phyloP scores from a whole-genome alignment of 2,113 vertebrate genomes.

The Poeciliopsis prolifica region DNA sequence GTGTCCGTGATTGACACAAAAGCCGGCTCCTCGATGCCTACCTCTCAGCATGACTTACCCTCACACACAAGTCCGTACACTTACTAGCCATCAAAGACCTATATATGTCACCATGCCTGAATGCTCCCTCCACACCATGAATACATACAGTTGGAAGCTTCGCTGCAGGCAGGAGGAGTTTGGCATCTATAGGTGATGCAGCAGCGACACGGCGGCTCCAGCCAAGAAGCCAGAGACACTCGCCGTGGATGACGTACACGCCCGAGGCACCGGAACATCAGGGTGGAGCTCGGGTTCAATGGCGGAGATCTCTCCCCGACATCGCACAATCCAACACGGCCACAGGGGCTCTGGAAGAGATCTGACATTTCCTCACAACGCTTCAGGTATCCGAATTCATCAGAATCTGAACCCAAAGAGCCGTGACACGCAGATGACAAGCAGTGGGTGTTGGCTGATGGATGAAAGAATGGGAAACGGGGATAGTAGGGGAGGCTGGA shows the following conservation, averaged over 20 bases:
- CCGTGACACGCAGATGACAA: slow-evolving; percentile 64
- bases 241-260: slow-evolving; percentile 41
- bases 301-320: slow-evolving; percentile 41
- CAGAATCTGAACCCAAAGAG: slow-evolving; percentile 27
- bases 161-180: slow-evolving; percentile 33
- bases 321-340: slow-evolving; percentile 13
- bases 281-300: slow-evolving; percentile 33
- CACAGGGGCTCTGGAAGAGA: slow-evolving; percentile 28
- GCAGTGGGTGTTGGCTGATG: slow-evolving; percentile 62
- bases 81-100: slow-evolving; percentile 58
- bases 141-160: slow-evolving; percentile 42
- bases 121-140: slow-evolving; percentile 40
- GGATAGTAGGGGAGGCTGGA: slow-evolving; percentile 48
- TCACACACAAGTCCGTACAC: slow-evolving; percentile 21
- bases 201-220: slow-evolving; percentile 35
- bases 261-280: slow-evolving; percentile 45
- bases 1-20: slow-evolving; percentile 66
- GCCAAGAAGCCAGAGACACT: slow-evolving; percentile 34
- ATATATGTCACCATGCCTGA: slow-evolving; percentile 65
- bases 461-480: slow-evolving; percentile 64
- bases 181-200: slow-evolving; percentile 50
- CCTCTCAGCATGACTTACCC: slow-evolving; percentile 26
- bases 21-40: slow-evolving; percentile 18
- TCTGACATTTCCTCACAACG: slow-evolving; percentile 52
- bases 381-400: slow-evolving; percentile 57